Evolutionary conservation across 2,797 vertebrate species (phyloP), one percentile per base, ranked within the genome.

Genomic region (Molossus molossus): DNA sequence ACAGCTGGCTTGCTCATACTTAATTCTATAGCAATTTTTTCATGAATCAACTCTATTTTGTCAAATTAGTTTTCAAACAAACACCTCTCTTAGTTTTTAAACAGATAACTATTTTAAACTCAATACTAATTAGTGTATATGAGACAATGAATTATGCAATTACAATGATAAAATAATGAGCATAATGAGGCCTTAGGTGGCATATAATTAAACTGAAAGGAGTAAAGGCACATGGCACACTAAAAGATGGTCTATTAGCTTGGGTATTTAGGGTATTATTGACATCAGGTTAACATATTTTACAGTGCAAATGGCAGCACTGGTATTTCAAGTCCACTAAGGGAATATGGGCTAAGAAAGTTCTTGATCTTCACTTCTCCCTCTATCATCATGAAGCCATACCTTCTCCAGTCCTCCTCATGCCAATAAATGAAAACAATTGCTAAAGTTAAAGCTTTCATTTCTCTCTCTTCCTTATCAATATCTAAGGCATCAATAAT

Each of bases 41-140:
- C 23, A 90, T 21, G 92, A 89, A 37, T 18, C 45, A 82, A 64
- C 3, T 94, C 18, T 81, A 48, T 11, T 70, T 96, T 92, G 88
- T 88, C 58, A 84, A 90, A 23, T 92, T 72, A 72, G 13, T 79
- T 92, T 95, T 90, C 57, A 91, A 93, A 48, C 57, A 86, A 48
- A 84, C 9, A 80, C 67, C 14, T 55, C 15, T 50, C 20, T 70
- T 79, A 48, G n/a, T 73, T 62, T 81, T 82, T 18, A 88, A 87
- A 64, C 11, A 79, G 25, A 70, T 14, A 88, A 62, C 7, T 84
- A 9, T 87, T 96, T 89, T 77, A 86, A 96, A 77, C 37, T 85
- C 87, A 93, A 20, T 91, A 55, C 62, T 88, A 23, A 84, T 62
- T n/a, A 72, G 20, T 81, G 40, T 88, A 90, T 45, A 57, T 58